Evolutionary conservation across 2,888 invertebrate species (phyloP), one percentile per base, ranked within the genome.

Genomic region (Papilio elwesi): DNA sequence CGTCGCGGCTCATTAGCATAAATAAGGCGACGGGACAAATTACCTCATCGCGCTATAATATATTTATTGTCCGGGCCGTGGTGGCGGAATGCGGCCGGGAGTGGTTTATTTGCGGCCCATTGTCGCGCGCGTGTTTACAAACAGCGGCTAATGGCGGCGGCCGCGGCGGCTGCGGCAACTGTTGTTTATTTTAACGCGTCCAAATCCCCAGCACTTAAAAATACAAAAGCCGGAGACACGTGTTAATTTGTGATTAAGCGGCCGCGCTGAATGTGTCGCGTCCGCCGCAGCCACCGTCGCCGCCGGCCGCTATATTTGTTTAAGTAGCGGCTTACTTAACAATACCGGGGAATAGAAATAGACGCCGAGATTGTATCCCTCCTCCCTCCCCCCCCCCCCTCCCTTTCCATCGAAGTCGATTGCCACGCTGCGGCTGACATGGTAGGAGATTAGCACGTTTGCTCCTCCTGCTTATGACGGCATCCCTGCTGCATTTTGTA

Each of bases 101-200:
- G 75, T 71, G 74, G 72, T 75, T 72, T 76, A 73, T 72, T 74
- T 70, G 74, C 75, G 70, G 53, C 13, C 10, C 26, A 51, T 68
- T 52, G 57, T 47, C 52, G 71, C 67, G 76, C 80, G 80, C 80
- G 74, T 90, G 89, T 89, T 89, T 89, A 90, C 90, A 85, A 89
- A 90, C 89, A 88, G 77, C 74, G 72, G 80, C 89, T 90, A 91
- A 91, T 90, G 90, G 88, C 80, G 84, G 86, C 89, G 89, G 89
- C 88, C 87, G 82, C 78, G 85, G 81, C 74, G 70, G 75, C 72
- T 71, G 68, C 70, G 72, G 74, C 64, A 69, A 74, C 82, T 79
- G 83, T 85, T 84, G 84, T 85, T 83, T 83, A 82, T 84, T 82
- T 82, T 79, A 80, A 80, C 79, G 81, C 75, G 68, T 72, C 76